These are phyloP conservation scores for Drosophila pegasa DNA, from an alignment of 2,888 invertebrate species.

Conservation along the genomic window DNA sequence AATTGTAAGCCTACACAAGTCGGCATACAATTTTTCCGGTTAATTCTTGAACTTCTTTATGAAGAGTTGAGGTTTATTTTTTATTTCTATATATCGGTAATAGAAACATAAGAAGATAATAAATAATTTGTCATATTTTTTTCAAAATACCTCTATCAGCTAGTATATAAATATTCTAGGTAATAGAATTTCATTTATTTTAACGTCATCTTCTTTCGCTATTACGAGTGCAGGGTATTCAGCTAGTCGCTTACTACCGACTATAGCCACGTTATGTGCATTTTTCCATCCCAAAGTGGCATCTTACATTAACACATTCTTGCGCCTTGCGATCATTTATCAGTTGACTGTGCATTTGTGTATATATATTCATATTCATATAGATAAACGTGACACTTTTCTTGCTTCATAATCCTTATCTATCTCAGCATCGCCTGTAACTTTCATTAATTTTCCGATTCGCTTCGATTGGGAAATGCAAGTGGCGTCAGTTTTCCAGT, in stretches of 20 bases:
- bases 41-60: too few species aligned
- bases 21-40: too few species aligned
- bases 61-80: too few species aligned
- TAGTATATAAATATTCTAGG: too few species aligned
- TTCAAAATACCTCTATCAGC: too few species aligned
- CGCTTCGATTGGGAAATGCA: constrained; percentile 14
- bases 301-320: neutral
- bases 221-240: too few species aligned
- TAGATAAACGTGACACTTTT: constrained; percentile 9
- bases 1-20: too few species aligned
- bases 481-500: constrained; percentile 13
- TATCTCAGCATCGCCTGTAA: neutral
- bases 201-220: too few species aligned
- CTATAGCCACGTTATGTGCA: neutral
- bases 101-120: too few species aligned
- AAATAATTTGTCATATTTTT: too few species aligned
- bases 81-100: too few species aligned
- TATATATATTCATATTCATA: neutral
- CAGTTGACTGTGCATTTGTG: neutral
- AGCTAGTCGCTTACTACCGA: neutral
- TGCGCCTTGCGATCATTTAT: neutral
- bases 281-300: neutral
- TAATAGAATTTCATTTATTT: too few species aligned
- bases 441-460: constrained; percentile 28
- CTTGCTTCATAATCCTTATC: constrained; percentile 14